Evolutionary conservation across 2,797 vertebrate species (phyloP), one percentile per base, ranked within the genome.

Genomic region (Peromyscus eremicus): DNA sequence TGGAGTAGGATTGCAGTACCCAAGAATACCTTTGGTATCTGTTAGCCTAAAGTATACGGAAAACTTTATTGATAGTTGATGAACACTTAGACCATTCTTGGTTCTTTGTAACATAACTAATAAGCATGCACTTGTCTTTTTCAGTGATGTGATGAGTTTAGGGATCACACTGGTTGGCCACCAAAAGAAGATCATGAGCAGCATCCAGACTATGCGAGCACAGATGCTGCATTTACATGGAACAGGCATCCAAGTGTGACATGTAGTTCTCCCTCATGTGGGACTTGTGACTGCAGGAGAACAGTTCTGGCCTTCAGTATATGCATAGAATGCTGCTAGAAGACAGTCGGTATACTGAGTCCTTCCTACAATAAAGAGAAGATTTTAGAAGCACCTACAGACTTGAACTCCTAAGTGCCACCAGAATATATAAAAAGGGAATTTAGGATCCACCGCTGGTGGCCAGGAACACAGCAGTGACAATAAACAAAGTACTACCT

Each of bases 141-240:
- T 94, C 98, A 99, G 99, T 98, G 99, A 99, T 98, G 99, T 99
- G 98, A 99, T 99, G 99, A 99, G 99, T 98, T 99, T 99, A 99
- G 99, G 99, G 96, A 99, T 99, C 99, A 99, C 99, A 92, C 98
- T 99, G 98, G 99, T 99, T 98, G 99, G 99, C 97, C 99, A 99
- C 99, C 99, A 99, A 98, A 99, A 99, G 99, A 99, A 99, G 99
- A 99, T 99, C 98, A 99, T 99, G 99, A 99, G 99, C 99, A 99
- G 99, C 99, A 99, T 99, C 99, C 99, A 99, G 99, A 99, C 99
- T 99, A 99, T 99, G 99, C 99, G 99, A 99, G 99, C 99, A 97
- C 99, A 99, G 99, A 99, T 99, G 99, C 98, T 99, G 97, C 99
- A 99, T 97, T 99, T 99, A 97, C 99, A 99, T 27, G 99, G 99